Percentiles rank a stretch among this genome's conserved stretches.
phyloP scores from a whole-genome alignment of 2,113 vertebrate species.

The Apeltes quadracus region DNA sequence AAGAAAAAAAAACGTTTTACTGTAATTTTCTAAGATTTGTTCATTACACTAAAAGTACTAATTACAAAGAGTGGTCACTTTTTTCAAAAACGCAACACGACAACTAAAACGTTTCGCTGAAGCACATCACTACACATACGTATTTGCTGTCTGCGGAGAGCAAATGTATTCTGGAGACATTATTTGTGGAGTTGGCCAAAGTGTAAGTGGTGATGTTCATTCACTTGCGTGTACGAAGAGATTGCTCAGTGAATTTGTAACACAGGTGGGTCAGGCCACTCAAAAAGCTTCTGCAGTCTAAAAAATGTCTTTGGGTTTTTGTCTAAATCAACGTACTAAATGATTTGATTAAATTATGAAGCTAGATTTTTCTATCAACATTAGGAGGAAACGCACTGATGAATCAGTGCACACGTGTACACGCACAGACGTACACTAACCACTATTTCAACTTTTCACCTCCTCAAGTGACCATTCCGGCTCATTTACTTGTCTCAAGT shows the following conservation, averaged over 20 bases:
- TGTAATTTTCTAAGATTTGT: too few species aligned
- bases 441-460: not conserved
- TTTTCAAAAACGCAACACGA: not conserved
- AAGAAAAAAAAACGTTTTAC: too few species aligned
- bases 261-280: not conserved
- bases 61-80: not conserved
- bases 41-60: not conserved
- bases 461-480: conserved; percentile 34
- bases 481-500: conserved; percentile 32
- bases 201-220: not conserved
- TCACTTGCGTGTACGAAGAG: not conserved
- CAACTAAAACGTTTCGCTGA: not conserved
- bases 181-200: not conserved
- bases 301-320: not conserved
- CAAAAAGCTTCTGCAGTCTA: not conserved
- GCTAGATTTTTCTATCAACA: not conserved
- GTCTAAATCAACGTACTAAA: not conserved
- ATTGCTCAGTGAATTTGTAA: conserved; percentile 5
- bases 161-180: not conserved
- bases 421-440: not conserved
- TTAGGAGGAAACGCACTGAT: not conserved
- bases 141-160: not conserved
- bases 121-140: not conserved
- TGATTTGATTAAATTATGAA: not conserved
- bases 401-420: not conserved